phyloP scores from a whole-genome alignment of 2,797 vertebrate species.

The Odontamblyopus lacepedii region DNA sequence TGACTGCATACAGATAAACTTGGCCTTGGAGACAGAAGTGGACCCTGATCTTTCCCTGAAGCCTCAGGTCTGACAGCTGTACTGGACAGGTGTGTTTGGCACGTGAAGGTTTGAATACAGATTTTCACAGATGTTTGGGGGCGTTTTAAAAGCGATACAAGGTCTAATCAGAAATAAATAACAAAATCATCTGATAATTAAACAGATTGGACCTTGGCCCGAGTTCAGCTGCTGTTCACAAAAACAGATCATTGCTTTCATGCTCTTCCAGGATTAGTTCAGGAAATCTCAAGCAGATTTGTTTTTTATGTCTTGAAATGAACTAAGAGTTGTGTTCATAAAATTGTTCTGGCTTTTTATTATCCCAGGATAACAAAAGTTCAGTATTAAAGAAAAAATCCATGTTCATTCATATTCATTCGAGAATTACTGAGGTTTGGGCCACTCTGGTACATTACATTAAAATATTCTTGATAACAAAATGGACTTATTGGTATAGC shows the following conservation, averaged over 20 bases:
- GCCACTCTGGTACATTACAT: no score
- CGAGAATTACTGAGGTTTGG: no score
- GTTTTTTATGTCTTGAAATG: neutral
- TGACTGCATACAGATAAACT: neutral
- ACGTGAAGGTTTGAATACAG: neutral
- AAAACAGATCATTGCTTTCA: neutral
- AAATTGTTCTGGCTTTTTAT: neutral
- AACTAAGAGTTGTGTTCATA: neutral
- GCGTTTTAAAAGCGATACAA: neutral
- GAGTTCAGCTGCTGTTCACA: conserved; percentile 4
- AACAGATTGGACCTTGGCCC: conserved; percentile 1
- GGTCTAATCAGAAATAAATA: conserved; percentile 2
- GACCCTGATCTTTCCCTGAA: neutral
- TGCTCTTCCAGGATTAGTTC: neutral
- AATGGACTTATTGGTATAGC: no score
- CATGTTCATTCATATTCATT: neutral
- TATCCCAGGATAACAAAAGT: no score
- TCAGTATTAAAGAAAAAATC: no score
- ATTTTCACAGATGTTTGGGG: conserved; percentile 4
- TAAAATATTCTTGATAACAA: no score
- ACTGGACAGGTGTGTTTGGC: conserved; percentile 8
- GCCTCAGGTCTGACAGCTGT: conserved; percentile 9
- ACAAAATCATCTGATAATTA: conserved; percentile 1
- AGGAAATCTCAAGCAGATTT: neutral
- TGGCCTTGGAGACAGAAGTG: neutral